phyloP scores from a whole-genome alignment of 2,888 invertebrate genomes.

The Drosophila ochracea region DNA sequence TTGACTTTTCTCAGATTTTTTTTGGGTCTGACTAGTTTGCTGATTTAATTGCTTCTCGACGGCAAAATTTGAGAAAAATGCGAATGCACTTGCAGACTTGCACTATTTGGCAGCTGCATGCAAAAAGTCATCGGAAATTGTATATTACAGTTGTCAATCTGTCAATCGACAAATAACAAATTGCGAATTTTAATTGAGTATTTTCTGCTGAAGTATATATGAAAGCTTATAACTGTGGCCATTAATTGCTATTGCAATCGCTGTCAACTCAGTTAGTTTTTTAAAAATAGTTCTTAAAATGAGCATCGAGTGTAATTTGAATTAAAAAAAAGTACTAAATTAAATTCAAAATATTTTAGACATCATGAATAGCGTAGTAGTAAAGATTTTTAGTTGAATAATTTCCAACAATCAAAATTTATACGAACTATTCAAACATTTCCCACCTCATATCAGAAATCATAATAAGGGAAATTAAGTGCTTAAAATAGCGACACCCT shows the following conservation, averaged over 20 bases:
- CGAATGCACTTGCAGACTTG: constrained; percentile 10
- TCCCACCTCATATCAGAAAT: neutral
- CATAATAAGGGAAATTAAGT: neutral
- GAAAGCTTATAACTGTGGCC: neutral
- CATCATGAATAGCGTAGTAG: neutral
- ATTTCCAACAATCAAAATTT: neutral
- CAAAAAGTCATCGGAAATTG: constrained; percentile 33
- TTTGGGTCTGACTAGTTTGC: neutral
- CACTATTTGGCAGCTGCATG: constrained; percentile 16
- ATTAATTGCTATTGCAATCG: neutral
- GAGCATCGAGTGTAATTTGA: neutral
- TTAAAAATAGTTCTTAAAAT: neutral
- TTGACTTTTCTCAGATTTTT: constrained; percentile 26
- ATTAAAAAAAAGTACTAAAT: neutral
- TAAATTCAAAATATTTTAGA: neutral
- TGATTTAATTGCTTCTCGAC: constrained; percentile 46
- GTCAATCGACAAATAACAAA: constrained; percentile 11
- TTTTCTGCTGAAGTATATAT: neutral
- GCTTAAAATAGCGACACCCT: constrained; percentile 24
- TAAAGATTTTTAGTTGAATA: neutral
- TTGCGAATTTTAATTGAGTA: neutral
- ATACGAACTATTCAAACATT: neutral
- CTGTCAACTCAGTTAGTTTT: neutral
- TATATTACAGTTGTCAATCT: constrained; percentile 24
- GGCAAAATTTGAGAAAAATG: constrained; percentile 34